Evolutionary conservation across 2,113 vertebrate species (phyloP), one percentile per base, ranked within the genome.

Genomic region (Corythornis vintsioides): DNA sequence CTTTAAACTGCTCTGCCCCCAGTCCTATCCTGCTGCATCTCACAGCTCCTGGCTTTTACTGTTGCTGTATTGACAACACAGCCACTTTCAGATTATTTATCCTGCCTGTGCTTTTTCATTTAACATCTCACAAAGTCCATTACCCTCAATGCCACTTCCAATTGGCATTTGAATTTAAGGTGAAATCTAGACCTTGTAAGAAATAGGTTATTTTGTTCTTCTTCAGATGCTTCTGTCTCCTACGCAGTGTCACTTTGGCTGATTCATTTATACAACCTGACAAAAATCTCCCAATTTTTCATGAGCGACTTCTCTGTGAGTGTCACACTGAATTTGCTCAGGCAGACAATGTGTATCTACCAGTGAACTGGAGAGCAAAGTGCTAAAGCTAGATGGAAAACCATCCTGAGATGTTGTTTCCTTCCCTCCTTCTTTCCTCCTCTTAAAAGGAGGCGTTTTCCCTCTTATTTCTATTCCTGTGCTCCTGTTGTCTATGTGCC

Each of bases 261-360:
- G 93, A 96, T 96, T 95, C 96, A 83, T 96, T 96, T 91, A 40
- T 92, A 94, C 94, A 94, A 40, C 87, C 96, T 92, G 96, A 96
- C 78, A 95, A 92, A 95, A 89, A 88, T 64, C 78, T 92, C 89
- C 94, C 92, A 24, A 10, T 91, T 86, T 48, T 29, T 77, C 91
- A 71, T 35, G 20, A 83, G 21, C 5, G 7, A 45, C 84, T 94
- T 70, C 94, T 83, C 89, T 80, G 67, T 5, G 92, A 83, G 89
- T 91, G 96, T 93, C 96, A 94, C 84, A 52, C 75, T 91, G 89
- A 86, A 96, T 96, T 89, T 96, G 82, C 87, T 95, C 82, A 72
- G 56, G 40, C 1, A 9, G 88, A 86, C 79, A 40, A n/a, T 64
- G 74, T 74, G 71, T 81, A 40, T 80, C 72, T 31, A 11, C 75